These are phyloP conservation scores for Clostera curtula DNA, from an alignment of 2,888 invertebrate species.

Conservation along the genomic window DNA sequence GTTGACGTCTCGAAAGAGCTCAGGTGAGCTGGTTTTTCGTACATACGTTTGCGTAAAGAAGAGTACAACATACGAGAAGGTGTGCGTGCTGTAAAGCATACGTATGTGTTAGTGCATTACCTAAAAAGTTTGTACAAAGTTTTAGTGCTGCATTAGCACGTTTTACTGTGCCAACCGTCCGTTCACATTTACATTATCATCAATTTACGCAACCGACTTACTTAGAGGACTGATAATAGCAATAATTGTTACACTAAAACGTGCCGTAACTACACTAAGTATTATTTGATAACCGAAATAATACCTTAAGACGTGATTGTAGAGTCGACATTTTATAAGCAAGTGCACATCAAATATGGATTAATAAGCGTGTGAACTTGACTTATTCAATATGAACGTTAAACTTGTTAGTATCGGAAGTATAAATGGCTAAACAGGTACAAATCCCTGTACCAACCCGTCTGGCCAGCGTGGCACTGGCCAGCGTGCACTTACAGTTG, in stretches of 20 bases:
- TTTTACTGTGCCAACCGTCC: conserved; percentile 6
- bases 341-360: conserved; percentile 10
- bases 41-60: too few relatives aligned
- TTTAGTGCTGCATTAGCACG: too few relatives aligned
- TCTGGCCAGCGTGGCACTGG: too few relatives aligned
- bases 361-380: conserved; percentile 24
- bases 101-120: too few relatives aligned
- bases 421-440: conserved; percentile 17
- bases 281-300: conserved; percentile 4
- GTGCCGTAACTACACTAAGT: conserved; percentile 17
- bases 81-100: too few relatives aligned
- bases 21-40: too few relatives aligned
- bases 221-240: conserved; percentile 39
- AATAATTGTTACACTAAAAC: conserved; percentile 28
- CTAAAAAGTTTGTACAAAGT: too few relatives aligned
- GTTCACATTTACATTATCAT: conserved; percentile 36
- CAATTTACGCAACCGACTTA: conserved; percentile 38
- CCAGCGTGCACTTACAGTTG: too few relatives aligned
- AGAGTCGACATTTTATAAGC: background rate
- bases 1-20: too few relatives aligned
- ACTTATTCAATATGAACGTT: conserved; percentile 22
- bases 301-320: background rate
- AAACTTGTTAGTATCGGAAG: conserved; percentile 18
- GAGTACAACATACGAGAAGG: too few relatives aligned
- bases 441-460: too few relatives aligned